Evolutionary conservation across 2,888 invertebrate species (phyloP).

Genomic region (Leptopterna dolabrata): DNA sequence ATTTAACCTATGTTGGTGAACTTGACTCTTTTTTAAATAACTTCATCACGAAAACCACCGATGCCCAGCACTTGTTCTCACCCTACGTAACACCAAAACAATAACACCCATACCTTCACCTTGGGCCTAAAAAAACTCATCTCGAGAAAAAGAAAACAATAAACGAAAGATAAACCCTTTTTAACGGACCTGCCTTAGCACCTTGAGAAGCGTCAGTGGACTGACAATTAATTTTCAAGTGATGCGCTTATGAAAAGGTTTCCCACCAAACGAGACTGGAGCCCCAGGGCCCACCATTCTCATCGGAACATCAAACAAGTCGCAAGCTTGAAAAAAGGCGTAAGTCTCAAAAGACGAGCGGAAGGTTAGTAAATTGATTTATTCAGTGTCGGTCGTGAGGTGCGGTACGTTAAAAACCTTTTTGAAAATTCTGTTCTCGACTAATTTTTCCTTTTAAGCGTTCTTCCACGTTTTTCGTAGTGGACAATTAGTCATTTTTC

Average conservation of each 20-base stretch:
- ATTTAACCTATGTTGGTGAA: too few relatives aligned
- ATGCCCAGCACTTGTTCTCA: neutral
- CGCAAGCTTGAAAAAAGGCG: neutral
- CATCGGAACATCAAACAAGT: slow-evolving; percentile 49
- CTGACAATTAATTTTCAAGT: slow-evolving; percentile 30
- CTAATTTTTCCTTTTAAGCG: neutral
- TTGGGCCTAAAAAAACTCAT: neutral
- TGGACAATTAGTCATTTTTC: slow-evolving; percentile 1
- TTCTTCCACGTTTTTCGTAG: neutral
- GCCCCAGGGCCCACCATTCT: slow-evolving; percentile 36
- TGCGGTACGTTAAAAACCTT: neutral
- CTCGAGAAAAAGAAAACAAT: neutral
- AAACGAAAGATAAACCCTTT: neutral
- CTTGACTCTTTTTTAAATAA: too few relatives aligned
- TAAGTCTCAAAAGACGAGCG: neutral
- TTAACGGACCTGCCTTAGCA: neutral
- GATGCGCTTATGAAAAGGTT: slow-evolving; percentile 28
- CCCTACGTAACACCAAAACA: neutral
- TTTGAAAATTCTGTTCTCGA: slow-evolving; percentile 1
- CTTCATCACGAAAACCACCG: neutral
- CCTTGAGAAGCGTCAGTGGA: slow-evolving; percentile 22
- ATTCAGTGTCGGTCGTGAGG: slow-evolving; percentile 37
- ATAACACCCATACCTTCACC: neutral
- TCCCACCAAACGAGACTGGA: neutral
- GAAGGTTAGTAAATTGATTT: slow-evolving; percentile 31